A percentile compares a stretch with the other conserved stretches of the same genome.
Conservation (phyloP, 2,888 invertebrate species). For the Pandemis heparana region DNA sequence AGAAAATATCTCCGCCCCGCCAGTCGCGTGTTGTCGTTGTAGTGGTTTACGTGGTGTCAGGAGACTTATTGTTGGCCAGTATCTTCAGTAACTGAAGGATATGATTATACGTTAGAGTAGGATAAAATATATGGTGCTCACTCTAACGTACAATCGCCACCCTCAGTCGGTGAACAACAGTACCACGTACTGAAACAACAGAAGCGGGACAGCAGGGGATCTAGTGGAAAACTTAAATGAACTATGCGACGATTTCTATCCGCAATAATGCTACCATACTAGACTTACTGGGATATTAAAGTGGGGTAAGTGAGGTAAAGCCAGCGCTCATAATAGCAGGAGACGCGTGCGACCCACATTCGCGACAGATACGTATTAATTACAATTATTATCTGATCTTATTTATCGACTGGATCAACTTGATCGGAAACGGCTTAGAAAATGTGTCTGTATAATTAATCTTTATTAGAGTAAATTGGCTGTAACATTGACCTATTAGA, state of each 20-base stretch:
- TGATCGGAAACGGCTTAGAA: constrained; percentile 42
- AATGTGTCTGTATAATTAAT: constrained; percentile 34
- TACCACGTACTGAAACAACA: neutral
- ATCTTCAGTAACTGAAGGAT: too few relatives aligned
- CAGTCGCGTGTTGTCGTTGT: too few relatives aligned
- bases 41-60: too few relatives aligned
- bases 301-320: constrained; percentile 52
- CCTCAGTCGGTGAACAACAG: too few relatives aligned
- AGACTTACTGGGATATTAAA: constrained; percentile 6
- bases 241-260: too few relatives aligned
- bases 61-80: too few relatives aligned
- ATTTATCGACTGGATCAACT: constrained; percentile 42
- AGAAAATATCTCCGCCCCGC: too few relatives aligned
- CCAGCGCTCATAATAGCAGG: constrained; percentile 53
- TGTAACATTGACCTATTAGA: constrained; percentile 30
- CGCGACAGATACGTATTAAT: constrained; percentile 62
- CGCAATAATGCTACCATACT: neutral
- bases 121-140: too few relatives aligned
- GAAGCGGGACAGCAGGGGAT: constrained; percentile 12
- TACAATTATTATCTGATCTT: constrained; percentile 61
- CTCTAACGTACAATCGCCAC: too few relatives aligned
- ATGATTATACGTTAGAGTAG: too few relatives aligned
- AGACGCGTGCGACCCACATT: constrained; percentile 65
- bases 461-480: constrained; percentile 30
- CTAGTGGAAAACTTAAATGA: neutral